Evolutionary conservation across 2,888 invertebrate genomes (phyloP).

Genomic region (Copidosoma aretas): DNA sequence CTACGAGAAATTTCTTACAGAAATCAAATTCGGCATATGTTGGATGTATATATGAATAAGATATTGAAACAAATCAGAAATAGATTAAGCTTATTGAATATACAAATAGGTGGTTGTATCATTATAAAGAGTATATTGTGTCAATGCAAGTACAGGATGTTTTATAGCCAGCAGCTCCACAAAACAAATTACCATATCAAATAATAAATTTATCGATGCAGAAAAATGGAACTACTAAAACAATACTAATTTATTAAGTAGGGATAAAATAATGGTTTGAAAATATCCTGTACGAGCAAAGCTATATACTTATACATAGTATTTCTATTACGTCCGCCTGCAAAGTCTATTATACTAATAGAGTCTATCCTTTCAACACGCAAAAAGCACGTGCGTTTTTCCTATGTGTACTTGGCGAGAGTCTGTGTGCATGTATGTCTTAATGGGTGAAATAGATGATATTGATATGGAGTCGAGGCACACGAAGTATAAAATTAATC

Average conservation of each 20-base stretch:
- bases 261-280: constrained; percentile 21
- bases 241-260: no score
- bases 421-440: background rate
- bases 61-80: constrained; percentile 16
- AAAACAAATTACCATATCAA: background rate
- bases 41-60: constrained; percentile 35
- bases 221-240: constrained; percentile 13
- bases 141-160: constrained; percentile 33
- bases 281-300: constrained; percentile 47
- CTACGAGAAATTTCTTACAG: constrained; percentile 14
- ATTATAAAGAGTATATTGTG: constrained; percentile 35
- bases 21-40: constrained; percentile 11
- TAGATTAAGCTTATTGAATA: constrained; percentile 28
- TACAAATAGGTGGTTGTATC: constrained; percentile 37
- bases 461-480: background rate
- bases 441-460: background rate
- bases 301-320: constrained; percentile 48
- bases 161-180: constrained; percentile 15
- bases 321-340: constrained; percentile 62
- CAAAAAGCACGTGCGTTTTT: constrained; percentile 16
- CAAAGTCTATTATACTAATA: constrained; percentile 63
- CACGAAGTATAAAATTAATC: background rate
- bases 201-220: background rate
- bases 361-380: constrained; percentile 53
- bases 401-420: constrained; percentile 28